Evolutionary conservation across 64 coral and sea anemone species (phyloP), one percentile per base, ranked within the genome.

Genomic region (Actinia equina): DNA sequence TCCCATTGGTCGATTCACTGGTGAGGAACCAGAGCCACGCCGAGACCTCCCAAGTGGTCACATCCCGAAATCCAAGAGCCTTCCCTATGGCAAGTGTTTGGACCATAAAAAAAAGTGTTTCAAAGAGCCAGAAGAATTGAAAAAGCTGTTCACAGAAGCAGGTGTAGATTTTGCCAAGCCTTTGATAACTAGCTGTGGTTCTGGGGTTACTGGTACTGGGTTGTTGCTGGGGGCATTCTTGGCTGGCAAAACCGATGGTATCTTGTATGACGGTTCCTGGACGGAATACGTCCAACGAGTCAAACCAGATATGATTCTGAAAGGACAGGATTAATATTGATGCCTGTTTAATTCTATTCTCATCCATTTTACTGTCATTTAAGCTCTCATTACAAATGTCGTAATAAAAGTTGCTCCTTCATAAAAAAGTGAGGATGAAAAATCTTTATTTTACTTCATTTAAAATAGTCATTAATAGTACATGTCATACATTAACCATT

Each of bases 251-350:
- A 87, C 52, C 2, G 91, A 96, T 79, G 89, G 84, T 60, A 93
- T 76, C 43, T 84, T 96, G n/a, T 96, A 93, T 41, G 94, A 96
- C 93, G 94, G 94, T 14, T 93, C 94, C 17, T 96, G 94, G 94
- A 89, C 88, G 0, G 94, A 96, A 67, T 96, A 85, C 83, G 91
- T 86, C 7, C 94, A 96, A 77, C 91, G 91, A 77, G 94, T 90
- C 87, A 30, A 91, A 58, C 78, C 87, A n/a, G 88, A 96, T 82
- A 93, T 96, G 94, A 96, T 80, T 20, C 26, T 88, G 22, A 92
- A 92, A 55, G 86, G 43, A 84, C 5, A 59, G 41, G 69, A 26
- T 74, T 74, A 74, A 74, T 2, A 3, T 74, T 7, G 55, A 57
- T 57, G 11, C 15, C 55, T 12, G 15, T 16, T 7, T 13, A 11